Percentiles rank a stretch among this genome's conserved stretches.
Conservation (phyloP, 2,888 invertebrate species). For the Drepanosiphum platanoidis region DNA sequence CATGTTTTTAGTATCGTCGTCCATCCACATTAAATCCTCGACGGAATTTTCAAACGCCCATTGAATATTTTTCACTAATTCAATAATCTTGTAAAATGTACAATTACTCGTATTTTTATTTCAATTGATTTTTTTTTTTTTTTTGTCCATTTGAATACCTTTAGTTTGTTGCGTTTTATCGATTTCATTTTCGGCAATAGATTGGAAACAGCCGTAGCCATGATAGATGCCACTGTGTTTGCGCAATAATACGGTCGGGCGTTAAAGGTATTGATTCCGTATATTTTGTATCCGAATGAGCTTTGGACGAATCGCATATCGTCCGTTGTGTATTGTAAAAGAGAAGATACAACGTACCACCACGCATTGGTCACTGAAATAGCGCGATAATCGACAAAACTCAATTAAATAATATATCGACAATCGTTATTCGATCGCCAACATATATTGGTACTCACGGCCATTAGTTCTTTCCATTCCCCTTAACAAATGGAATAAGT, state of each 20-base stretch:
- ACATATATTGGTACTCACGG: no score
- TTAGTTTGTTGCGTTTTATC: conserved; percentile 18
- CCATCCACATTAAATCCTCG: conserved; percentile 82
- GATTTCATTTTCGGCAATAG: conserved; percentile 39
- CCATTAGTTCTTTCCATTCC: not conserved
- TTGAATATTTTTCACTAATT: conserved; percentile 81
- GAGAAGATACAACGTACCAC: conserved; percentile 73
- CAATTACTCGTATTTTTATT: no score
- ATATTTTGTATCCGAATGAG: conserved; percentile 67
- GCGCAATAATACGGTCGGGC: conserved; percentile 70
- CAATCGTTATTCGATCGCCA: no score
- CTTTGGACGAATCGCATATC: conserved; percentile 72
- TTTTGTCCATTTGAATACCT: conserved; percentile 55
- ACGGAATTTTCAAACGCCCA: conserved; percentile 79
- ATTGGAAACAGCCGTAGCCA: conserved; percentile 67
- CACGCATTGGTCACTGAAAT: conserved; percentile 65
- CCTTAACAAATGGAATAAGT: conserved; percentile 69
- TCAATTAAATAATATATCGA: no score
- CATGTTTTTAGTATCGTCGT: conserved; percentile 74
- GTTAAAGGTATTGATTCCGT: conserved; percentile 58
- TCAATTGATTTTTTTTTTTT: not conserved
- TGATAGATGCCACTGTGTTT: conserved; percentile 75
- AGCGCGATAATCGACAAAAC: no score
- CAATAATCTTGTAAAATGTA: no score
- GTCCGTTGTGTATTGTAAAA: conserved; percentile 76